Percentiles rank a stretch among this genome's conserved stretches.
phyloP scores from a whole-genome alignment of 2,888 invertebrate genomes.

The Himalopsyche tibetana region DNA sequence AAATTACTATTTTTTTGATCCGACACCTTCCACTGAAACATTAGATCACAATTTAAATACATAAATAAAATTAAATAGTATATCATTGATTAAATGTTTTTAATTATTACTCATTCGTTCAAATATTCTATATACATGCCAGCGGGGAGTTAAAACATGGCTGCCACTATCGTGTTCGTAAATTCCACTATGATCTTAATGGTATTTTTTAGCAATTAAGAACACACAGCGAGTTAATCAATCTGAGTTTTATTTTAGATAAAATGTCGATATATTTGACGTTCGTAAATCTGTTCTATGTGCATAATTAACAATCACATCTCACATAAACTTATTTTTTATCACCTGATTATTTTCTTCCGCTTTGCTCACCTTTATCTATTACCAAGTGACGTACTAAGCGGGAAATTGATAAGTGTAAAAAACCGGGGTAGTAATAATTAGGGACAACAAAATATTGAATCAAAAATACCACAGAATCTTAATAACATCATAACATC shows the following conservation, averaged over 20 bases:
- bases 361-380: too few relatives aligned
- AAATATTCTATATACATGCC: neutral
- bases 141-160: slow-evolving; percentile 2
- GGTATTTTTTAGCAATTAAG: slow-evolving; percentile 43
- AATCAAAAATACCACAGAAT: too few relatives aligned
- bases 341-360: too few relatives aligned
- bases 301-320: neutral
- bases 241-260: neutral
- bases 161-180: slow-evolving; percentile 12
- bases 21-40: too few relatives aligned
- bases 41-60: neutral
- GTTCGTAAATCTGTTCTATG: neutral
- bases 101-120: neutral
- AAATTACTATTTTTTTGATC: too few relatives aligned
- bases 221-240: slow-evolving; percentile 24
- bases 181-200: slow-evolving; percentile 21
- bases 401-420: too few relatives aligned
- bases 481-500: too few relatives aligned
- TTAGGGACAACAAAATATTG: too few relatives aligned
- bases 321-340: too few relatives aligned
- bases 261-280: slow-evolving; percentile 9
- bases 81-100: neutral
- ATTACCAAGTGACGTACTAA: too few relatives aligned
- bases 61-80: neutral
- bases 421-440: too few relatives aligned